Evolutionary conservation across 2,113 vertebrate genomes (phyloP), one percentile per base, ranked within the genome.

Genomic region (Thamnophis sirtalis): DNA sequence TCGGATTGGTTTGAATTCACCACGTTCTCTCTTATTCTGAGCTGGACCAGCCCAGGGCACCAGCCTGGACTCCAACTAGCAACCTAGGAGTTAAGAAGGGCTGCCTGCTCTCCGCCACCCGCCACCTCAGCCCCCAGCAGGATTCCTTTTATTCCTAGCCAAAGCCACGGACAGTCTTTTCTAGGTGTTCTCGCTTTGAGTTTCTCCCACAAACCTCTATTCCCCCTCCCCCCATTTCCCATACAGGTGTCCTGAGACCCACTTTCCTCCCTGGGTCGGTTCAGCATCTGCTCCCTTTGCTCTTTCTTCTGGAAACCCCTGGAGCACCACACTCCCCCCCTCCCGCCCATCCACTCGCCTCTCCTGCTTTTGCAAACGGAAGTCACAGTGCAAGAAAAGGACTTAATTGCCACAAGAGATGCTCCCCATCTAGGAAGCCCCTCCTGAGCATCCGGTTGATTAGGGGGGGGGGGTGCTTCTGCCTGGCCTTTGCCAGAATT

Each of bases 41-140:
- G 11, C 63, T n/a, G 28, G 63, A 68, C 28, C 24, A 60, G 22
- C 58, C 58, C 22, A 22, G 58, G 24, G 58, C 24, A 28, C 26
- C 11, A 73, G n/a, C n/a, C n/a, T 17, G n/a, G n/a, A 33, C 15
- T 38, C 63, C 68, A 38, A 17, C n/a, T 33, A 5, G 68, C n/a
- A 17, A 38, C 13, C 68, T 8, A 19, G n/a, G 68, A 73, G 15
- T 6, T 33, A 73, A 73, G 63, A 33, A 33, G n/a, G 11, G 13
- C 13, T 17, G 13, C n/a, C n/a, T 17, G 28, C 15, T n/a, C 4
- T 5, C n/a, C 13, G 0, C 5, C n/a, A n/a, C 28, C 28, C 26
- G 10, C 50, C 9, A 9, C 49, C 28, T 63, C 58, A 63, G 58
- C 9, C 1, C 28, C 60, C 28, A 17, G 28, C 11, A 0, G 28